These are phyloP conservation scores for Drosophila fulvimacula DNA, from an alignment of 2,888 invertebrate genomes.

Conservation along the genomic window DNA sequence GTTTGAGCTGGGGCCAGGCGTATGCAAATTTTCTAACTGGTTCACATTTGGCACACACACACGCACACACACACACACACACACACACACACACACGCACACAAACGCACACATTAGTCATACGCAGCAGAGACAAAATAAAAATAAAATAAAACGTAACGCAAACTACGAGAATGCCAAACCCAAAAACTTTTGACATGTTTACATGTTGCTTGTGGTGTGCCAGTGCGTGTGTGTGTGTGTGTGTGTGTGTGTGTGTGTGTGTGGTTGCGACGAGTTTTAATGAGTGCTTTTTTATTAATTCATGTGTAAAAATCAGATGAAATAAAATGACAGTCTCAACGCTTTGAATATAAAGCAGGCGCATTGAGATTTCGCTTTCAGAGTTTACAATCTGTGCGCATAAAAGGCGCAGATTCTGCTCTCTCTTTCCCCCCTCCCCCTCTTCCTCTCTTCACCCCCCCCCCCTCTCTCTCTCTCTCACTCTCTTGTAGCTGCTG, in stretches of 20 bases:
- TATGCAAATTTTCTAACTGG: slow-evolving; percentile 71
- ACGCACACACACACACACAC: background rate
- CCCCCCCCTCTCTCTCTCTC: background rate
- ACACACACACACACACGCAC: slow-evolving; percentile 3
- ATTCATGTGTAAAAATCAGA: slow-evolving; percentile 76
- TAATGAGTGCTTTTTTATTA: slow-evolving; percentile 70
- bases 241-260: slow-evolving; percentile 1
- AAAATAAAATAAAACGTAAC: slow-evolving; percentile 12
- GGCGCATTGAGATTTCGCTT: slow-evolving; percentile 24
- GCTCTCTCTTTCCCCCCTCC: too few relatives aligned
- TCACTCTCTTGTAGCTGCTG: background rate
- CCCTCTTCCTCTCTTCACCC: background rate
- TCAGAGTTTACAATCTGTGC: slow-evolving; percentile 16
- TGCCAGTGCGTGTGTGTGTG: slow-evolving; percentile 1
- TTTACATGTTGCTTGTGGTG: slow-evolving; percentile 2
- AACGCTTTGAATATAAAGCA: slow-evolving; percentile 67
- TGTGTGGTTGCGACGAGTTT: slow-evolving; percentile 23
- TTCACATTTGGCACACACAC: slow-evolving; percentile 53
- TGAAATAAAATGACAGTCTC: slow-evolving; percentile 66
- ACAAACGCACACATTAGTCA: slow-evolving; percentile 45
- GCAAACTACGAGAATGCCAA: slow-evolving; percentile 16
- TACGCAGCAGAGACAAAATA: slow-evolving; percentile 30
- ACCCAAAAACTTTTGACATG: slow-evolving; percentile 17
- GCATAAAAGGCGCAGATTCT: slow-evolving; percentile 8
- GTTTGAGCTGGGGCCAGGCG: slow-evolving; percentile 20